phyloP scores from a whole-genome alignment of 2,113 vertebrate species.

The Calonectris borealis region DNA sequence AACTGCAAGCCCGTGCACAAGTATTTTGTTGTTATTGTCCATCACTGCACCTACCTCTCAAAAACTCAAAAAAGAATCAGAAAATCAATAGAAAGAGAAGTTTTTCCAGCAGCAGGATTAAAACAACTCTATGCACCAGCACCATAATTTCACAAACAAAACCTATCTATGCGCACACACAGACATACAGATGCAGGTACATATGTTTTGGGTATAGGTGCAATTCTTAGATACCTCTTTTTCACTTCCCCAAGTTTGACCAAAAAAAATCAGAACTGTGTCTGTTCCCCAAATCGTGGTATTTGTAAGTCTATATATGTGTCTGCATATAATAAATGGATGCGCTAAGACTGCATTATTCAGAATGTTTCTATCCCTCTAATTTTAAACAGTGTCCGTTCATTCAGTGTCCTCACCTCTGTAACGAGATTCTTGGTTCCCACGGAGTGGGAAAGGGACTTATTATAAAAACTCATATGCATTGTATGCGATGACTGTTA shows the following conservation, averaged over 20 bases:
- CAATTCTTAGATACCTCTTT: background rate
- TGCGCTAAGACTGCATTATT: background rate
- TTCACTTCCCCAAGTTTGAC: background rate
- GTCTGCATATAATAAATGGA: background rate
- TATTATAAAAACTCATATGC: background rate
- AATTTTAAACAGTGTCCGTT: background rate
- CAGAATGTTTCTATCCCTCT: background rate
- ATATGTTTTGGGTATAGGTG: background rate
- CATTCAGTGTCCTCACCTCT: background rate
- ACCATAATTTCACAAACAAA: background rate
- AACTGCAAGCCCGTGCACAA: background rate
- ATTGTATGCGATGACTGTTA: background rate
- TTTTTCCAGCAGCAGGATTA: background rate
- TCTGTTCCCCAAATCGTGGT: background rate
- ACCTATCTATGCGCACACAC: fast-evolving
- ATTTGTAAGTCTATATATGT: background rate
- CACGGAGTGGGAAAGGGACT: fast-evolving
- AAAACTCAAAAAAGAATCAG: background rate
- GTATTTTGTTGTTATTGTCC: background rate
- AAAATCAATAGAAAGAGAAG: background rate
- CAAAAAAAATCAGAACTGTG: background rate
- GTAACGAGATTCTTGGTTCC: background rate
- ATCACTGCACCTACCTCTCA: background rate
- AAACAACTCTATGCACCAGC: background rate
- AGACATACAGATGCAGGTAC: too few relatives aligned